Conservation (phyloP, 23 tunicate genomes). For the Trididemnum clinides region DNA sequence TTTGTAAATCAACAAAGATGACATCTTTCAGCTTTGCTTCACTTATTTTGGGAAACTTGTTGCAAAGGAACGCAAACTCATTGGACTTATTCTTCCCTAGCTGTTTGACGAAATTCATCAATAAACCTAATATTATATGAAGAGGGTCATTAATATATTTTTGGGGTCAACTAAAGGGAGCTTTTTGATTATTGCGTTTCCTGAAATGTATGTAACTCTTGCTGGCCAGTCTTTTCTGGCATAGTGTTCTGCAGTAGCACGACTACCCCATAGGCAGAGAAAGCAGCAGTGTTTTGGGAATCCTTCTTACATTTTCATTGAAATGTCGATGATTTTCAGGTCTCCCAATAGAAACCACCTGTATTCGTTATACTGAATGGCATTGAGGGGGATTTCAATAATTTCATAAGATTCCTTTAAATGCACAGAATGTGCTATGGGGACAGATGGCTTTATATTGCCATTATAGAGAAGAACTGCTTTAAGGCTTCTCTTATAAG, state of each 20-base stretch:
- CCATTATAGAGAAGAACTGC: slow-evolving; percentile 37
- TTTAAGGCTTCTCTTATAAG: slow-evolving; percentile 43
- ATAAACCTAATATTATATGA: slow-evolving; percentile 24
- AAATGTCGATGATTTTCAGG: slow-evolving; percentile 30
- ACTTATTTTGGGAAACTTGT: too few species aligned
- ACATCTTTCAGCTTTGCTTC: too few species aligned
- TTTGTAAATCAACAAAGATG: too few species aligned
- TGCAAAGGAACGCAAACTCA: too few species aligned
- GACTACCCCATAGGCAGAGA: slow-evolving; percentile 40
- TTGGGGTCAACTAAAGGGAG: slow-evolving; percentile 16
- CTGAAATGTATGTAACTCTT: slow-evolving; percentile 11
- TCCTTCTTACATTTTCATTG: slow-evolving; percentile 25
- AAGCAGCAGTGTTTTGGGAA: slow-evolving; percentile 49
- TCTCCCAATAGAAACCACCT: slow-evolving; percentile 29
- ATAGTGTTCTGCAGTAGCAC: slow-evolving; percentile 49
- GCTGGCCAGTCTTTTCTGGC: slow-evolving; percentile 33
- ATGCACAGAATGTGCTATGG: slow-evolving; percentile 26
- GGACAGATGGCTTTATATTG: slow-evolving; percentile 26
- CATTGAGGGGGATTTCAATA: slow-evolving; percentile 31
- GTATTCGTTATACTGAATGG: slow-evolving; percentile 25
- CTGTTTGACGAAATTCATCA: slow-evolving; percentile 32
- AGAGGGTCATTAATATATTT: slow-evolving; percentile 4
- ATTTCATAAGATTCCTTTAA: slow-evolving; percentile 29
- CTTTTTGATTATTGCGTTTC: slow-evolving; percentile 4
- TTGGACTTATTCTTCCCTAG: slow-evolving; percentile 48